Conservation (phyloP, 2,888 invertebrate species). For the Limnephilus auricula region DNA sequence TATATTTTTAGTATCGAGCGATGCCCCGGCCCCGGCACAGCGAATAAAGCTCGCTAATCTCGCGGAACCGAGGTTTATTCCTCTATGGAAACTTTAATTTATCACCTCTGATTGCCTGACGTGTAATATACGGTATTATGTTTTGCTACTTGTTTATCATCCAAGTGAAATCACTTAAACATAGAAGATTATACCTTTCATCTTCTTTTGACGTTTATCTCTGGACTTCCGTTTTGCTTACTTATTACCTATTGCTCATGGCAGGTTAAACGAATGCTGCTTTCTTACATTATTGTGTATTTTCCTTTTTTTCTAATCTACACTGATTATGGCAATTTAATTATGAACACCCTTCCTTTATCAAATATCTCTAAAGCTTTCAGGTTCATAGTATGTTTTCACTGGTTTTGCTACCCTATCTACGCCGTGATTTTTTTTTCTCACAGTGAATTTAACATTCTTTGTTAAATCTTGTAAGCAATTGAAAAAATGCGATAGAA, state of each 20-base stretch:
- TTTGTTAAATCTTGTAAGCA: too few relatives aligned
- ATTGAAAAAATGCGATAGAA: too few relatives aligned
- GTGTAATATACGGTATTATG: neutral
- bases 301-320: too few relatives aligned
- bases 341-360: too few relatives aligned
- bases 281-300: too few relatives aligned
- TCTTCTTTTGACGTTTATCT: neutral
- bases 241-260: neutral
- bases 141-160: neutral
- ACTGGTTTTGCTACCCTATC: too few relatives aligned
- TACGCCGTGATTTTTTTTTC: too few relatives aligned
- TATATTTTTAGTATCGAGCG: constrained; percentile 4
- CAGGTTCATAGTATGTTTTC: too few relatives aligned
- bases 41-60: constrained; percentile 4
- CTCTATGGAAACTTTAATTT: neutral
- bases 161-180: neutral
- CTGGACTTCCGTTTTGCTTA: neutral
- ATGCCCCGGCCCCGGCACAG: neutral
- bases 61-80: neutral
- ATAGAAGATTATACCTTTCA: neutral
- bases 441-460: too few relatives aligned
- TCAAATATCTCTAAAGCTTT: too few relatives aligned
- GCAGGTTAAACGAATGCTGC: neutral
- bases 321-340: too few relatives aligned
- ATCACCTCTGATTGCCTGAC: neutral